Evolutionary conservation across 2,113 vertebrate species (phyloP).

Genomic region (Calypte anna): DNA sequence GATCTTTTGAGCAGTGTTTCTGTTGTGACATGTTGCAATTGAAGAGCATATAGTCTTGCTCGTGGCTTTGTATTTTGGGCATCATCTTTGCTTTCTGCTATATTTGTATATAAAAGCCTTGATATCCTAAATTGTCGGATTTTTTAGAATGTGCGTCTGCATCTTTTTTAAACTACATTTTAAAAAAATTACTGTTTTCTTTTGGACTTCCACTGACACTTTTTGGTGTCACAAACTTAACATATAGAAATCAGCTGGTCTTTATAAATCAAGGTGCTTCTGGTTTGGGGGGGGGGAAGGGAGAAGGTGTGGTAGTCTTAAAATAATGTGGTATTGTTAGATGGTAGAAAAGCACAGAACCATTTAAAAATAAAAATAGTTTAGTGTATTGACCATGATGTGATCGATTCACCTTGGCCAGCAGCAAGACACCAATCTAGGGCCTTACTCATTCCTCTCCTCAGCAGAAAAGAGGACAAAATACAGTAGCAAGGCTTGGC

Average conservation of each 20-base stretch:
- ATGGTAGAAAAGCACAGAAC: background rate
- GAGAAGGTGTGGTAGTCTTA: background rate
- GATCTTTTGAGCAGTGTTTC: background rate
- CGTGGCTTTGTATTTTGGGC: background rate
- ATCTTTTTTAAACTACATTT: background rate
- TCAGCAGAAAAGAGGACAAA: background rate
- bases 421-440: background rate
- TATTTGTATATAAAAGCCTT: background rate
- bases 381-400: background rate
- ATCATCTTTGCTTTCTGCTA: background rate
- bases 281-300: too few relatives aligned
- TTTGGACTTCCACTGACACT: background rate
- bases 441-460: rapidly evolving
- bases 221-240: background rate
- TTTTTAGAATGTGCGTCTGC: background rate
- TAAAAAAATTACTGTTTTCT: background rate
- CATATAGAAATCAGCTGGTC: background rate
- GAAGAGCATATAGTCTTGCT: background rate
- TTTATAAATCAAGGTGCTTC: background rate
- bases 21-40: background rate
- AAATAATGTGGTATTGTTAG: background rate
- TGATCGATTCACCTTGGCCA: background rate
- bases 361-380: background rate
- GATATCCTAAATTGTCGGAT: background rate
- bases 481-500: rapidly evolving